Evolutionary conservation across 2,113 vertebrate species (phyloP), one percentile per base, ranked within the genome.

Genomic region (Nymphicus hollandicus): DNA sequence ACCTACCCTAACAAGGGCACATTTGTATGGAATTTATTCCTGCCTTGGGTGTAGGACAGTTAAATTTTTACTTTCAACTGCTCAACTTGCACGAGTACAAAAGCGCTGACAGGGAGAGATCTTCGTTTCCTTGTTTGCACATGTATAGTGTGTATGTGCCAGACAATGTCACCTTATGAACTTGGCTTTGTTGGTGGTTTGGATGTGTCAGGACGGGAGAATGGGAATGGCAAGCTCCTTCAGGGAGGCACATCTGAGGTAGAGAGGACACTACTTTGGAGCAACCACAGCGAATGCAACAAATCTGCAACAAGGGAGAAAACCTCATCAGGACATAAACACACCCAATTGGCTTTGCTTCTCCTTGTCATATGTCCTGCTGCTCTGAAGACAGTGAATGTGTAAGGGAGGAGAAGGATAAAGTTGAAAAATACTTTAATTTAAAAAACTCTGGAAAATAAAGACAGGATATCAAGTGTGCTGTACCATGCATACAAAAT

Each of bases 301-400:
- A 29, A 7, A 35, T 37, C 18, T 61, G 55, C 61, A 65, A 10
- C 6, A 24, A 53, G 49, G 53, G 27, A 35, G 27, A 46, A 73
- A 50, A 13, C 66, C 17, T 58, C 2, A 0, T 58, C 2, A 0
- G 31, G 41, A 56, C 8, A 1, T 4, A 14, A 76, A 69, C n/a
- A 31, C n/a, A 16, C 5, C 16, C 29, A 5, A 1, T 72, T 28
- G 44, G 8, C 33, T 9, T 49, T 78, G 56, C 61, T 66, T 28
- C 19, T 84, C 35, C 17, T 31, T 43, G 20, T 31, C 37, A 0
- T 13, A 5, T 4, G 24, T 52, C 41, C 31, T 39, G 35, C 63
- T 79, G 37, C 17, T 82, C n/a, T 39, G 68, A 24, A 49, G 17
- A 53, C 15, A 76, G 33, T 27, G 50, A 61, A 50, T 14, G 27